Base-by-base conservation (phyloP, 2,797 vertebrate genomes). In the Vultur gryphus region DNA sequence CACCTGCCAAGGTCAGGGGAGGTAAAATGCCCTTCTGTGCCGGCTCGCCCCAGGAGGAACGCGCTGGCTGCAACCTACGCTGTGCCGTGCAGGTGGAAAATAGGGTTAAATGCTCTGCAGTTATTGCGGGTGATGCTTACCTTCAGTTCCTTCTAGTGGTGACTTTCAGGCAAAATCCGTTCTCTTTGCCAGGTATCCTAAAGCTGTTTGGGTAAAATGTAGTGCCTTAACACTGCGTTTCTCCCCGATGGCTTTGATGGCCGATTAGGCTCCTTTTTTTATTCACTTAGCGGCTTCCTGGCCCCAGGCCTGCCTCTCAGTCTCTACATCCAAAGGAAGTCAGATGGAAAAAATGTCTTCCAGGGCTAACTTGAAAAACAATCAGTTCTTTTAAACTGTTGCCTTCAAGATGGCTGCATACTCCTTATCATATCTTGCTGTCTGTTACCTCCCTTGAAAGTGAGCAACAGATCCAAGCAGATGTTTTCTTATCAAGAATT, bases 401-500 rank as follows among this genome's bases (percentile, higher is more conserved):
- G 95, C 95, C 81, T 97, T 97, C 73, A 84, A 94, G 78, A 82
- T 64, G 52, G 65, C 39, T 92, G 35, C 66, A 67, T 59, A 25
- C 62, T 89, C 24, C 78, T 97, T 90, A 96, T 92, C 76, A 0
- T 49, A 89, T 85, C 64, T 94, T 55, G 62, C 80, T 94, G 79
- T 93, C 85, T 98, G 84, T 62, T 95, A 84, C 87, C 80, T 97
- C 76, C 89, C 95, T 89, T 93, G 90, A 94, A 97, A 97, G 86
- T 31, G 83, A 89, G 75, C 84, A 91, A 77, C 84, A 92, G 94
- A 97, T 80, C 71, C 94, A 97, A 96, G 88, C 96, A 98, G 97
- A 97, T 98, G 97, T 98, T 98, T 98, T 97, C 97, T 98, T 97
- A 98, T 98, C 97, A 97, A 95, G 94, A 96, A 98, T 98, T 98